phyloP scores from a whole-genome alignment of 2,888 invertebrate genomes.

The Neuroscelio doddi region DNA sequence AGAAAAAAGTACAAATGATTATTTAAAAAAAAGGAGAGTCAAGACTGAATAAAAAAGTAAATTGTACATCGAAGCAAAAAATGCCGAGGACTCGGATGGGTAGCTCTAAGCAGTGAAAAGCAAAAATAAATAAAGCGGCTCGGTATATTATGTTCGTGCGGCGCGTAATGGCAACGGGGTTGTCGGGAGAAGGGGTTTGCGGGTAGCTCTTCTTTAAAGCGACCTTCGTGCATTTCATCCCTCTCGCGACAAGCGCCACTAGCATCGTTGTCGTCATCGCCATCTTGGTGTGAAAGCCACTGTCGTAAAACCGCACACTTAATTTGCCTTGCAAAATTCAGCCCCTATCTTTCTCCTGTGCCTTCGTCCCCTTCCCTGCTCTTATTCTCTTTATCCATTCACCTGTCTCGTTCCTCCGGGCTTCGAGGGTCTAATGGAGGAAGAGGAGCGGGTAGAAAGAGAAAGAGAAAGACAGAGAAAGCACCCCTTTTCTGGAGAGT shows the following conservation, averaged over 20 bases:
- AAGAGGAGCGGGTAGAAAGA: constrained; percentile 19
- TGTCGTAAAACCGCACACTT: constrained; percentile 71
- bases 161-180: constrained; percentile 42
- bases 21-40: no score
- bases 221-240: constrained; percentile 54
- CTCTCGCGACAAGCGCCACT: constrained; percentile 47
- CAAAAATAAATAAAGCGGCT: constrained; percentile 43
- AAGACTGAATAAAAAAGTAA: constrained; percentile 6
- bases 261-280: constrained; percentile 47
- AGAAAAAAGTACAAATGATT: no score
- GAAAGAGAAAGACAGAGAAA: constrained; percentile 11
- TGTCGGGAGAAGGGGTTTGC: background rate
- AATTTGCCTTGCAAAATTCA: constrained; percentile 71
- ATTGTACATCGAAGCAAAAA: constrained; percentile 31
- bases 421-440: constrained; percentile 37
- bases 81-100: constrained; percentile 29
- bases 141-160: constrained; percentile 42
- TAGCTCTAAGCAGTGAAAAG: constrained; percentile 19
- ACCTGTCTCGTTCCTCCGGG: constrained; percentile 28
- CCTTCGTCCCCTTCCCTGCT: constrained; percentile 23
- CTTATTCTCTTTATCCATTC: constrained; percentile 33
- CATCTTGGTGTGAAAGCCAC: constrained; percentile 59
- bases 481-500: constrained; percentile 34
- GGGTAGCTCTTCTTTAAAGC: constrained; percentile 63
- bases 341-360: constrained; percentile 45